Base-by-base conservation (phyloP, 2,888 invertebrate genomes). In the Dicyrtomina minuta region DNA sequence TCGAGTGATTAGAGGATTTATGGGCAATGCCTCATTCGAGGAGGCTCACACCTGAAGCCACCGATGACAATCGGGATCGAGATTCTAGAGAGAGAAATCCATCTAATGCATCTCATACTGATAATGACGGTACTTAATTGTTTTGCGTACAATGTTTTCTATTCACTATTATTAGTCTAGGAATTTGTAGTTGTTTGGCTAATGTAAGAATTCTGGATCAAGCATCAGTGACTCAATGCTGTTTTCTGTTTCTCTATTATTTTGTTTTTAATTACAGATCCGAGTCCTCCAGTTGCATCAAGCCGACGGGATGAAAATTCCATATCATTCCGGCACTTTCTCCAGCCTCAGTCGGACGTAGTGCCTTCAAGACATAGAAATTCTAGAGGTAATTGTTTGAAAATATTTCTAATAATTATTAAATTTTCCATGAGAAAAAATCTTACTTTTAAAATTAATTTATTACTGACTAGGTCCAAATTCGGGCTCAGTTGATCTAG, bases 321-420 rank as follows among this genome's bases (percentile, higher is more conserved):
- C 2, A 91, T 92, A 82, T 92, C 92, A 67, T 91, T 93, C 79
- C 90, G 92, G 81, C 92, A 92, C 81, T 93, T 93, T 81, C 82
- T 92, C 12, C 77, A 77, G 51, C 75, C 70, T 17, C 77, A 75
- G 33, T 75, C 76, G 2, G 77, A 77, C 44, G 75, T 77, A 20
- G 77, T 77, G 0, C 74, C 76, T 13, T 58, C 73, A 10, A 70
- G 75, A 62, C 59, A 69, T 60, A 72, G 74, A 44, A 67, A 68
- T 60, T 64, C 39, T 22, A 66, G 75, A 71, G 76, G 76, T 74
- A 68, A 17, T 33, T 33, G 33, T 33, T 8, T 8, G 33, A 33
- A 33, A 33, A 33, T 33, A n/a, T n/a, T n/a, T n/a, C n/a, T n/a
- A n/a, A n/a, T n/a, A n/a, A n/a, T 33, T 8, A 53, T 53, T 22